A percentile compares a stretch with the other conserved stretches of the same genome.
These are phyloP conservation scores for Urocolius indicus DNA, from an alignment of 2,113 vertebrate species.

Conservation along the genomic window DNA sequence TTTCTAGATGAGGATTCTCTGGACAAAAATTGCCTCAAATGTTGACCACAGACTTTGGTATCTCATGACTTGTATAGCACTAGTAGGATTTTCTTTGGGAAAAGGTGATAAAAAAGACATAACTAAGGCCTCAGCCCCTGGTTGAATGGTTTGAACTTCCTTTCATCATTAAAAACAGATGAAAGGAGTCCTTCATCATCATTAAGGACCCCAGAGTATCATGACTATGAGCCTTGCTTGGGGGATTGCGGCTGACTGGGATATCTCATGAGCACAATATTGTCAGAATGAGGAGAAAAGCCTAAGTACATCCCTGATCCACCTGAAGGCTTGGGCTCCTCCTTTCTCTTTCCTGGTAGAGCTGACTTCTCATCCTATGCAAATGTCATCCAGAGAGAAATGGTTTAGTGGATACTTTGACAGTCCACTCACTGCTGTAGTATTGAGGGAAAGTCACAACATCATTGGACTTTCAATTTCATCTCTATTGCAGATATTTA, in stretches of 20 bases:
- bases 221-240: neutral
- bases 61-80: neutral
- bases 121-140: neutral
- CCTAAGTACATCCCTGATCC: neutral
- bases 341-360: neutral
- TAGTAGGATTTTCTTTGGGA: neutral
- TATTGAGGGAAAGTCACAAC: neutral
- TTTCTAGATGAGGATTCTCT: neutral
- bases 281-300: neutral
- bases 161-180: neutral
- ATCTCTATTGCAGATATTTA: neutral
- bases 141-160: conserved; percentile 38
- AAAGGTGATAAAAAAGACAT: neutral
- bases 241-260: neutral
- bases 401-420: neutral
- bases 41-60: neutral
- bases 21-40: neutral
- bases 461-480: neutral
- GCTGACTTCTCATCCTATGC: neutral
- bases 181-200: neutral
- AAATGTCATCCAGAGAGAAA: neutral
- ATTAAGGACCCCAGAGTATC: neutral
- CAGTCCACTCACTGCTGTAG: neutral
- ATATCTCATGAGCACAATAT: accelerated
- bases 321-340: neutral